These are phyloP conservation scores for Luffia ferchaultella DNA, from an alignment of 2,888 invertebrate species.

Conservation along the genomic window DNA sequence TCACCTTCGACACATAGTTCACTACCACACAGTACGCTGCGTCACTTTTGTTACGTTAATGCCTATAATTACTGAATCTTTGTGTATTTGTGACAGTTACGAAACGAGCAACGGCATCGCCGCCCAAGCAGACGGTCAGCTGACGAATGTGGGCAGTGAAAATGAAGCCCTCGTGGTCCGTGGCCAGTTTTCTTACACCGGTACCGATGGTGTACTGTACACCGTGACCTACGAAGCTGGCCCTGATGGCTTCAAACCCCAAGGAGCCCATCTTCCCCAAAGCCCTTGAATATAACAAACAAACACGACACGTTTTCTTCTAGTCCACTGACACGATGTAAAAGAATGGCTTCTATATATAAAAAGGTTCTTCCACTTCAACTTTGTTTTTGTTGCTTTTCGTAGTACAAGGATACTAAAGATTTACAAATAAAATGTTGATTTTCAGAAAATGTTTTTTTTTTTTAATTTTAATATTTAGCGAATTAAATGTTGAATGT, in stretches of 20 bases:
- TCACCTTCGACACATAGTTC: too few species aligned
- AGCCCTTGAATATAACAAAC: constrained; percentile 10
- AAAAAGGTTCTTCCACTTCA: neutral
- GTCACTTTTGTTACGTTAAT: too few species aligned
- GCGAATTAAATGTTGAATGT: too few species aligned
- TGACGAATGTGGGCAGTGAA: constrained; percentile 50
- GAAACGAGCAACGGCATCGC: constrained; percentile 44
- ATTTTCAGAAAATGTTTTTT: neutral
- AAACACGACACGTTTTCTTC: constrained; percentile 5
- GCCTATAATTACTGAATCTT: too few species aligned
- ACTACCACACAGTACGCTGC: too few species aligned
- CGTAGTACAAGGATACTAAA: constrained; percentile 12
- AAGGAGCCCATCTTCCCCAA: constrained; percentile 32
- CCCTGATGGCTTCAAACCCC: constrained; percentile 61
- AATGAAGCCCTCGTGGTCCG: constrained; percentile 48
- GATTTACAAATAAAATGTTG: neutral
- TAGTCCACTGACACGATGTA: constrained; percentile 1
- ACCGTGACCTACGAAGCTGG: constrained; percentile 53
- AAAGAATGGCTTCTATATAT: constrained; percentile 3
- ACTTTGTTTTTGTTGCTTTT: constrained; percentile 9
- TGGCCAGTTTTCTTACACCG: constrained; percentile 54
- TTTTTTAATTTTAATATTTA: too few species aligned
- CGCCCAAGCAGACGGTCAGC: constrained; percentile 28
- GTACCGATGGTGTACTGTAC: constrained; percentile 49
- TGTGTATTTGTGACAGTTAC: too few species aligned